Evolutionary conservation across 2,113 vertebrate genomes (phyloP).

Genomic region (Tragelaphus buxtoni): DNA sequence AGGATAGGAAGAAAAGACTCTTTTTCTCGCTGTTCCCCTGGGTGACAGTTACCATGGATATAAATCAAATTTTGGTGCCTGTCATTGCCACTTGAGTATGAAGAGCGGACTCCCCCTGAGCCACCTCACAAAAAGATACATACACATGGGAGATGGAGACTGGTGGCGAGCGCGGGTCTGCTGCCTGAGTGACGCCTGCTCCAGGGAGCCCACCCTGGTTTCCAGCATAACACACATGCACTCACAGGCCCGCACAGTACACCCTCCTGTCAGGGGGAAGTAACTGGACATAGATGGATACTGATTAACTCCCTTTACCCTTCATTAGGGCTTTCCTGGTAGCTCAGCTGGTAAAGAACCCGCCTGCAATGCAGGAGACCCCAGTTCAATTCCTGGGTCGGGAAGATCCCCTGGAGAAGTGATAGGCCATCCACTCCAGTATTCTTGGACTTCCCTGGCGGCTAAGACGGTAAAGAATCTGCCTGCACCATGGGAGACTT

Average conservation of each 20-base stretch:
- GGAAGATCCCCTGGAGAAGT: background rate
- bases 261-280: accelerated
- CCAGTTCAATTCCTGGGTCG: background rate
- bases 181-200: background rate
- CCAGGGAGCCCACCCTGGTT: background rate
- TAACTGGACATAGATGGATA: accelerated
- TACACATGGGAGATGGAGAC: accelerated
- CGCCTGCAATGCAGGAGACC: background rate
- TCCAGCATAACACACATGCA: accelerated
- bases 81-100: conserved; percentile 40
- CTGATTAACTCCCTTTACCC: background rate
- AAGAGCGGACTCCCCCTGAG: conserved; percentile 38
- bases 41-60: conserved; percentile 77
- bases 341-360: background rate
- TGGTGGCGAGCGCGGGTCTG: accelerated
- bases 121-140: background rate
- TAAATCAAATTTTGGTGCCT: conserved; percentile 73
- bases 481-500: background rate
- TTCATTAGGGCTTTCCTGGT: background rate
- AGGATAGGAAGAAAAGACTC: conserved; percentile 52
- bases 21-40: conserved; percentile 68
- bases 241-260: background rate
- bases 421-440: background rate
- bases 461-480: background rate
- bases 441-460: background rate